A percentile compares a stretch with the other conserved stretches of the same genome.
Evolutionary conservation across 1,140 invertebrate species (phyloP).

Genomic region (Cydia amplana): DNA sequence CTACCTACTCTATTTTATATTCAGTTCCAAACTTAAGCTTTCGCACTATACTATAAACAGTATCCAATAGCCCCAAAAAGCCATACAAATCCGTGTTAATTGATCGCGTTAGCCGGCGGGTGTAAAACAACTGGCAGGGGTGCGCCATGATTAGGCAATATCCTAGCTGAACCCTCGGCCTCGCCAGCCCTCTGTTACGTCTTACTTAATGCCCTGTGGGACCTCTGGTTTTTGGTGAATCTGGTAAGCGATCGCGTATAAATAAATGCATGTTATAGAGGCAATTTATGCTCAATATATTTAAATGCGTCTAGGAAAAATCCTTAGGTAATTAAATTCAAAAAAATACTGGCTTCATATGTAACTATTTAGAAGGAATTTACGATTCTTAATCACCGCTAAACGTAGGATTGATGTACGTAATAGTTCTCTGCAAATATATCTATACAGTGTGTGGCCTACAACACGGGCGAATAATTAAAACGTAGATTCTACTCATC

Average conservation of each 20-base stretch:
- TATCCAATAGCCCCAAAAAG: constrained; percentile 15
- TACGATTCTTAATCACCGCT: too few relatives aligned
- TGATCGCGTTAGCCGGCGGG: constrained; percentile 42
- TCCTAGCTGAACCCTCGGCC: constrained; percentile 59
- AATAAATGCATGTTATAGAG: constrained; percentile 36
- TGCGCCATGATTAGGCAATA: constrained; percentile 77
- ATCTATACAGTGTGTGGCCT: too few relatives aligned
- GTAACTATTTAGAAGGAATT: too few relatives aligned
- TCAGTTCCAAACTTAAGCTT: background rate
- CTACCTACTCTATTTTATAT: background rate
- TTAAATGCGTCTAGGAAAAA: background rate
- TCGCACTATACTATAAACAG: background rate
- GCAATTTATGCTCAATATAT: background rate
- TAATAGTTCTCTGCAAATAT: too few relatives aligned
- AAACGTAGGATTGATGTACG: too few relatives aligned
- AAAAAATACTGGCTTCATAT: background rate
- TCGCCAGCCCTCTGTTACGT: constrained; percentile 62
- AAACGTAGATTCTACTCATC: too few relatives aligned
- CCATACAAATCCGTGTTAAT: constrained; percentile 21
- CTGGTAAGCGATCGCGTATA: constrained; percentile 52
- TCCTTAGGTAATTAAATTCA: background rate
- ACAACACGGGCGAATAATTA: too few relatives aligned
- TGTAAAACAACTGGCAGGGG: constrained; percentile 76
- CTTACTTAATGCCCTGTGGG: constrained; percentile 70
- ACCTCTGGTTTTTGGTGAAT: constrained; percentile 66